Conservation (phyloP, 2,113 vertebrate genomes). For the Pristiophorus japonicus region DNA sequence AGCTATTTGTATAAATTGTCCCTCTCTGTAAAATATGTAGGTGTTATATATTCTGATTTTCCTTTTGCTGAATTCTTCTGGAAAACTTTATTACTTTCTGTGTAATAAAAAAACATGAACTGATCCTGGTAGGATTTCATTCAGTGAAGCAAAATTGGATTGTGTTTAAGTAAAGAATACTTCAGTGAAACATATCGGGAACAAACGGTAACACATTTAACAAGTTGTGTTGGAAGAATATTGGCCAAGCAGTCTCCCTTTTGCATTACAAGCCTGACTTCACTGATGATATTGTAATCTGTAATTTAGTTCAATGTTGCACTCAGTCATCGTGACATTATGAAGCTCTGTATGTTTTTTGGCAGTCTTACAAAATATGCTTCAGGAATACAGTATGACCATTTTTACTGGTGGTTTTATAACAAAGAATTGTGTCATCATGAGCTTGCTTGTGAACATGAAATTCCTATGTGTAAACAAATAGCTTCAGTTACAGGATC, state of each 20-base stretch:
- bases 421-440: not conserved
- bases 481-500: not conserved
- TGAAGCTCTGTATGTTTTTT: not conserved
- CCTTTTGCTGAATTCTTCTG: slow-evolving; percentile 46
- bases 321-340: slow-evolving; percentile 13
- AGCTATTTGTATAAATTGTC: slow-evolving; percentile 29
- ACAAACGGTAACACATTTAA: slow-evolving; percentile 52
- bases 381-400: not conserved
- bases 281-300: slow-evolving; percentile 14
- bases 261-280: slow-evolving; percentile 41
- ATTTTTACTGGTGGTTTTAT: not conserved
- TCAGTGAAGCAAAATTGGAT: slow-evolving; percentile 52
- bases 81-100: slow-evolving; percentile 52
- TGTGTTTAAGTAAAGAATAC: slow-evolving; percentile 51
- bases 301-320: slow-evolving; percentile 22
- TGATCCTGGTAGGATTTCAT: slow-evolving; percentile 46
- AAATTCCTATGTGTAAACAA: not conserved
- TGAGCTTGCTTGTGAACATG: not conserved
- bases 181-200: slow-evolving; percentile 49
- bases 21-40: not conserved
- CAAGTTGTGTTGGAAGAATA: slow-evolving; percentile 46
- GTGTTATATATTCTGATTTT: slow-evolving; percentile 46
- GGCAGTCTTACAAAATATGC: not conserved
- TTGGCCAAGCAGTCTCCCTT: slow-evolving; percentile 38
- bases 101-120: slow-evolving; percentile 53